Evolutionary conservation across 2,888 invertebrate genomes (phyloP), one percentile per base, ranked within the genome.

Genomic region (Phaonia tiefii): DNA sequence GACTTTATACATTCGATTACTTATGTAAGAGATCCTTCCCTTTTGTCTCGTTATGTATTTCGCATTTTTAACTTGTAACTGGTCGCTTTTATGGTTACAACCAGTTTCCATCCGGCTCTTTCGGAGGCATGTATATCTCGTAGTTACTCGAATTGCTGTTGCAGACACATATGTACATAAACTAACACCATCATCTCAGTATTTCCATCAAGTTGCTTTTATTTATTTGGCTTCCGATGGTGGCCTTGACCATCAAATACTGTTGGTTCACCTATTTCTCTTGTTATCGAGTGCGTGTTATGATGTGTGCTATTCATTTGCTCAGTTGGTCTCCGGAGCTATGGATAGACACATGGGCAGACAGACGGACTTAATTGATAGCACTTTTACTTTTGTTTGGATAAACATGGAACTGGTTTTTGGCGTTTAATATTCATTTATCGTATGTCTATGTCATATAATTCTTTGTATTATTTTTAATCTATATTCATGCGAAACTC

Each of bases 241-340:
- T 74, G 74, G 54, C 80, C 80, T 80, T 80, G 80, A 75, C 77
- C 77, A 74, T 80, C 71, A 78, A 66, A 74, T 60, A 69, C 74
- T 51, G 71, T 74, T 80, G 71, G 42, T 69, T 49, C 66, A 66
- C 73, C 51, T 7, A 74, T 51, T 63, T 31, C 31, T 75, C 60
- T 44, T 20, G 17, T 15, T 31, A n/a, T 39, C 10, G 7, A 37
- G 5, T 15, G 58, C 15, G 20, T 20, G 4, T 49, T 49, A n/a
- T n/a, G n/a, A n/a, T n/a, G 15, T 49, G 20, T 49, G 20, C 49
- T 8, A 7, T 1, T 4, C 46, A 46, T 1, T 4, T 17, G 15
- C 15, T 44, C 13, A 15, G n/a, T 46, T 46, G n/a, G 17, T 15
- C 17, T 51, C 22, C 44, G 4, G 31, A 8, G 31, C 31, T 31